A percentile compares a stretch with the other conserved stretches of the same genome.
Conservation (phyloP, 2,797 vertebrate genomes). For the Acanthiza pusilla region DNA sequence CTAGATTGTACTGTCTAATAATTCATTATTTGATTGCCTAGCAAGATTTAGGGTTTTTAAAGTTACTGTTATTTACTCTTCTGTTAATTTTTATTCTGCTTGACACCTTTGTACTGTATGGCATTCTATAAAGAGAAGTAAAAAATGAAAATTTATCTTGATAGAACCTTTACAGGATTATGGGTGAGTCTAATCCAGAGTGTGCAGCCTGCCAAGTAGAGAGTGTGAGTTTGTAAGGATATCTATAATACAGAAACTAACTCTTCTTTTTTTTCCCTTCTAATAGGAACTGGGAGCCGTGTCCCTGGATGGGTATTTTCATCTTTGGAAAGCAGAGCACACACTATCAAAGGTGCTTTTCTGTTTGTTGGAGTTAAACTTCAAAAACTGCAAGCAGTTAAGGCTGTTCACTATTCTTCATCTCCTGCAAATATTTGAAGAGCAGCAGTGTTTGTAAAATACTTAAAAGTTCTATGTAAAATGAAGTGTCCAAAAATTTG, state of each 20-base stretch:
- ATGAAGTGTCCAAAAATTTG: neutral
- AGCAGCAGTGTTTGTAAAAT: neutral
- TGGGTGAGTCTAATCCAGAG: neutral
- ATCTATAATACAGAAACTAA: neutral
- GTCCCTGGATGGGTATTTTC: conserved; percentile 96
- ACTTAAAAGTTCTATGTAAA: neutral
- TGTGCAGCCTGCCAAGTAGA: neutral
- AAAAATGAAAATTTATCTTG: neutral
- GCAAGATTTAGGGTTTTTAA: neutral
- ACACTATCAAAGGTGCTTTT: conserved; percentile 87
- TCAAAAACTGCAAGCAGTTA: neutral
- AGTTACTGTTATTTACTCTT: neutral
- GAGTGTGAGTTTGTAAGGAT: neutral
- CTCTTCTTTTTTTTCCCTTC: neutral
- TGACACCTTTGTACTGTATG: neutral
- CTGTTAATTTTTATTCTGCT: neutral
- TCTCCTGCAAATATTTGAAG: neutral
- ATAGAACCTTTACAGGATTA: neutral
- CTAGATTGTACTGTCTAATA: neutral
- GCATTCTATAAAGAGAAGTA: neutral
- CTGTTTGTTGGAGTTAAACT: neutral
- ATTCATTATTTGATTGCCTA: neutral
- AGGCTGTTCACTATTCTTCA: neutral
- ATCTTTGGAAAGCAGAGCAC: conserved; percentile 96
- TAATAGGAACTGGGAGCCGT: conserved; percentile 93